Evolutionary conservation across 2,797 vertebrate species (phyloP).

Genomic region (Mormyrops attenuatus): DNA sequence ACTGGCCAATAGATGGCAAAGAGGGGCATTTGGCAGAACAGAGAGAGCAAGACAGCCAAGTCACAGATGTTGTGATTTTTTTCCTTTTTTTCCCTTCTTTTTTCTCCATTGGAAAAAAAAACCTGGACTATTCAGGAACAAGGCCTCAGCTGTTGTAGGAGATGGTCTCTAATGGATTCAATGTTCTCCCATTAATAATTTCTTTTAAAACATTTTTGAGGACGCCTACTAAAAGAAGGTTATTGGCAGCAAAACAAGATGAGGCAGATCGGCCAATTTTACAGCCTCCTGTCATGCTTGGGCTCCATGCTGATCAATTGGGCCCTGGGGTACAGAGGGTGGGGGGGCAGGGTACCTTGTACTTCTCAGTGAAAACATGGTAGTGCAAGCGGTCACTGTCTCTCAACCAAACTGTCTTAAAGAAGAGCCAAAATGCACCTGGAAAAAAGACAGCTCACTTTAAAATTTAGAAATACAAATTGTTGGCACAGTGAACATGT

Average conservation of each 20-base stretch:
- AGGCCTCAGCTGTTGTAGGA: constrained; percentile 76
- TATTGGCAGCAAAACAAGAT: constrained; percentile 63
- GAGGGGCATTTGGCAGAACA: constrained; percentile 26
- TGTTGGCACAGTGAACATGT: neutral
- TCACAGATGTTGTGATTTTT: constrained; percentile 71
- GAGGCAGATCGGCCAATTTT: constrained; percentile 56
- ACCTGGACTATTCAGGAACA: constrained; percentile 53
- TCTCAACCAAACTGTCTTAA: neutral
- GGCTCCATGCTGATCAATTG: constrained; percentile 32
- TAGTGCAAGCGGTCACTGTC: neutral
- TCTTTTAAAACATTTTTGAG: constrained; percentile 74
- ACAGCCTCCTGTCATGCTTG: constrained; percentile 39
- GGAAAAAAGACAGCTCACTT: neutral
- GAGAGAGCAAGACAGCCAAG: constrained; percentile 41
- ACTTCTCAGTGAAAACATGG: constrained; percentile 18
- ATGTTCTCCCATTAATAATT: constrained; percentile 76
- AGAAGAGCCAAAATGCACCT: neutral
- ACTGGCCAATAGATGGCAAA: constrained; percentile 56
- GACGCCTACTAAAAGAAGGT: constrained; percentile 70
- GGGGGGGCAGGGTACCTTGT: neutral
- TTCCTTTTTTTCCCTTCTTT: constrained; percentile 60
- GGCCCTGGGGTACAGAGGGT: constrained; percentile 30
- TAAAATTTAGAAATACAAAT: neutral
- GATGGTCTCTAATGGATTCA: constrained; percentile 73
- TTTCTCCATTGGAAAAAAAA: constrained; percentile 14